phyloP scores from a whole-genome alignment of 2,797 vertebrate species.

The Melanotaenia pygmaea region DNA sequence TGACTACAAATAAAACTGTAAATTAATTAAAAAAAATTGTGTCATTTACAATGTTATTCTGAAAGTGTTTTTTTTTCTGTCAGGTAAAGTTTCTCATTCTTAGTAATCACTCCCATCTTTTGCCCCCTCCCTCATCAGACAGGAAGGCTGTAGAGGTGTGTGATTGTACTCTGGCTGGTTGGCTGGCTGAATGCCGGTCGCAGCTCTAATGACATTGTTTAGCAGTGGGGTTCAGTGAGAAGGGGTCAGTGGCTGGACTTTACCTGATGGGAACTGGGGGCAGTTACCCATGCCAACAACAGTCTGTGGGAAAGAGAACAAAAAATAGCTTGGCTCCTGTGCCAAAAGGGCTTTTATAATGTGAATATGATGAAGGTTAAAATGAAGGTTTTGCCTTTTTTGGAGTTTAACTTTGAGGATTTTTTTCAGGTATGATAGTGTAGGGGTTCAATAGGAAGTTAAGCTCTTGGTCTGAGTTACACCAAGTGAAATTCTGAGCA shows the following conservation, averaged over 20 bases:
- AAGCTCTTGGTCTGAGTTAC: constrained; percentile 26
- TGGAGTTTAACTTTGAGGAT: constrained; percentile 22
- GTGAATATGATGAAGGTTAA: constrained; percentile 41
- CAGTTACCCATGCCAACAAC: constrained; percentile 60
- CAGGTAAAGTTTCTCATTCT: constrained; percentile 15
- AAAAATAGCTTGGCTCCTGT: constrained; percentile 35
- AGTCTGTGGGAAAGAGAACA: constrained; percentile 66
- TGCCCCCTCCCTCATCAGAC: constrained; percentile 35
- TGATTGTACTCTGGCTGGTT: constrained; percentile 65
- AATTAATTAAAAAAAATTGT: constrained; percentile 6
- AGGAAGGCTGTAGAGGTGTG: constrained; percentile 64
- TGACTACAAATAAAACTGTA: constrained; percentile 10
- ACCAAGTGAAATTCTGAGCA: constrained; percentile 36
- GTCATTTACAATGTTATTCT: constrained; percentile 18
- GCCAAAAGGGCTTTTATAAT: constrained; percentile 49
- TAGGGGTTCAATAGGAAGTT: constrained; percentile 47
- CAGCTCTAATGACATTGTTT: constrained; percentile 80
- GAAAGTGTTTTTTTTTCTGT: constrained; percentile 25
- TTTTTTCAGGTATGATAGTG: constrained; percentile 46
- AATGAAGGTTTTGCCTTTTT: constrained; percentile 47
- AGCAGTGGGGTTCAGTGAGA: constrained; percentile 75
- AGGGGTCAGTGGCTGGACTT: constrained; percentile 70
- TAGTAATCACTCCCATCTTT: not conserved
- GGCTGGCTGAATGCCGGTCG: constrained; percentile 66
- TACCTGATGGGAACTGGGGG: constrained; percentile 71